phyloP scores from a whole-genome alignment of 2,797 vertebrate species.

The Salmo trutta region DNA sequence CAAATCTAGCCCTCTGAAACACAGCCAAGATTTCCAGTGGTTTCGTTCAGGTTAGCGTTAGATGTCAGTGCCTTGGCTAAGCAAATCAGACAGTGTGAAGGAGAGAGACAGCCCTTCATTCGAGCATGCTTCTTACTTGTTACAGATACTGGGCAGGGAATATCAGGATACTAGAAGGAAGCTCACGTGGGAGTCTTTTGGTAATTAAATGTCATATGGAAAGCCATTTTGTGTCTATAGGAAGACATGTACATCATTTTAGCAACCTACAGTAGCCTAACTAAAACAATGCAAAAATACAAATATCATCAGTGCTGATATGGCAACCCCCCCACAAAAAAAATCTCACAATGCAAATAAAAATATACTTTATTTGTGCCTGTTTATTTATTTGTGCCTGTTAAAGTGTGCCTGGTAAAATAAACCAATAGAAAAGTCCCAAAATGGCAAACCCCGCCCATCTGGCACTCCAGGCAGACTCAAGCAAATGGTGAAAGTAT shows the following conservation, averaged over 20 bases:
- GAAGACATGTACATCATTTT: not conserved
- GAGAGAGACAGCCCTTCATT: slow-evolving; percentile 66
- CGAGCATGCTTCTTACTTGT: slow-evolving; percentile 54
- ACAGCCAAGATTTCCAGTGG: slow-evolving; percentile 77
- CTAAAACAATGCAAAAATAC: no score
- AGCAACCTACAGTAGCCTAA: no score
- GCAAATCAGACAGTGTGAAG: slow-evolving; percentile 81
- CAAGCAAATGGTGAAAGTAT: no score
- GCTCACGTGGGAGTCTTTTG: slow-evolving; percentile 40
- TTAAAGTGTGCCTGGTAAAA: no score
- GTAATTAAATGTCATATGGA: not conserved
- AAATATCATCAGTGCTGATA: no score
- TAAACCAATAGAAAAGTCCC: no score
- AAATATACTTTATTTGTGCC: no score
- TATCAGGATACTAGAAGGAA: slow-evolving; percentile 60
- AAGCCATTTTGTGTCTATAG: not conserved
- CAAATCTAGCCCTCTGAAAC: slow-evolving; percentile 78
- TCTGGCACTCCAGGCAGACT: no score
- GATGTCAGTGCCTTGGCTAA: slow-evolving; percentile 73
- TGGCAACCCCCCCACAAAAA: no score
- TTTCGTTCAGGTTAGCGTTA: slow-evolving; percentile 80
- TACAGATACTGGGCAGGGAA: slow-evolving; percentile 63
- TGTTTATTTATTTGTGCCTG: no score
- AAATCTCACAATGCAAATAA: no score
- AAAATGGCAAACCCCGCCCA: no score